Evolutionary conservation across 2,888 invertebrate genomes (phyloP).

Genomic region (Machimus atricapillus): DNA sequence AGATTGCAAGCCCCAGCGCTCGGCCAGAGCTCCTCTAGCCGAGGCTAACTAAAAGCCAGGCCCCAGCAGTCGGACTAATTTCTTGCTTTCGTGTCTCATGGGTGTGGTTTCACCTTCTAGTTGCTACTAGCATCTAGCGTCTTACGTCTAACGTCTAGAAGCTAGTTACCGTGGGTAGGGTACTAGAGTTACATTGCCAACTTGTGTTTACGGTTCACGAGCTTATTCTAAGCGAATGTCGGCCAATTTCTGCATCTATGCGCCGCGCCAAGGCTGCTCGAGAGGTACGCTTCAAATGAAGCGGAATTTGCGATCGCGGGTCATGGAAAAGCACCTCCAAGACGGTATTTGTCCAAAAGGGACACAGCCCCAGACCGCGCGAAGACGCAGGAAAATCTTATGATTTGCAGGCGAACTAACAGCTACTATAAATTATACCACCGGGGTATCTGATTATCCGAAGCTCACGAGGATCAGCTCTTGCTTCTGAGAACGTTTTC

Average conservation of each 20-base stretch:
- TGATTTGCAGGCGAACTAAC: background rate
- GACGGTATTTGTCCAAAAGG: background rate
- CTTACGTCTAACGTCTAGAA: background rate
- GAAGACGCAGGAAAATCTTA: background rate
- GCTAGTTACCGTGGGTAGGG: conserved; percentile 31
- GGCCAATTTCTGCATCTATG: background rate
- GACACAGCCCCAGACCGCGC: background rate
- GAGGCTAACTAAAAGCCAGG: background rate
- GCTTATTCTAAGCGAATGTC: conserved; percentile 29
- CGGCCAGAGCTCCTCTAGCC: background rate
- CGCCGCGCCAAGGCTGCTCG: background rate
- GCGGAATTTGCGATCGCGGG: conserved; percentile 6
- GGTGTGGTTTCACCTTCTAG: conserved; percentile 34
- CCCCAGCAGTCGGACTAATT: background rate
- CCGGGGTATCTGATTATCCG: background rate
- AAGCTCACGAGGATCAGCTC: background rate
- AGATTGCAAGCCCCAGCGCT: background rate
- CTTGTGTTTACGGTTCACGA: conserved; percentile 32
- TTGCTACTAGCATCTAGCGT: background rate
- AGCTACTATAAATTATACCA: background rate
- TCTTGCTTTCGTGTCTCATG: conserved; percentile 16
- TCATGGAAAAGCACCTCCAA: background rate
- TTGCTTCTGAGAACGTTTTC: background rate
- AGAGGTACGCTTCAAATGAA: background rate
- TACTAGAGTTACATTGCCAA: conserved; percentile 17